Conservation (phyloP, 2,888 invertebrate species). For the Eupelmus urozonus region DNA sequence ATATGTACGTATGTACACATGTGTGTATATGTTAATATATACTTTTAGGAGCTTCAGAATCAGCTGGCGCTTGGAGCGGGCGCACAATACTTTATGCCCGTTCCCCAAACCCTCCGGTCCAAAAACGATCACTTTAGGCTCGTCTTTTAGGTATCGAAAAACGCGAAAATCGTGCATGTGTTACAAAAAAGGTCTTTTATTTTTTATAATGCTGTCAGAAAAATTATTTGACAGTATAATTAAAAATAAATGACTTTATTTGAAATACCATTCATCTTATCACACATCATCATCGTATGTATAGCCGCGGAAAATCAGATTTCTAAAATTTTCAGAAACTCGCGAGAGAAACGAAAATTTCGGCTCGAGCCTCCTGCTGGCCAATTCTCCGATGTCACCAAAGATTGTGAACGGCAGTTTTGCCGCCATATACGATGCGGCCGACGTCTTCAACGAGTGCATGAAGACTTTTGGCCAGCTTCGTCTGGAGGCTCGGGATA, state of each 20-base stretch:
- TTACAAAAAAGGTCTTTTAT: no score
- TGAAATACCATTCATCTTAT: slow-evolving; percentile 1
- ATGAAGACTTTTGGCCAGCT: slow-evolving; percentile 85
- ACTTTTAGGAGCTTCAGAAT: no score
- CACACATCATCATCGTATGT: background rate
- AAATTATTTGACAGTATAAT: no score
- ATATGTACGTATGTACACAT: no score
- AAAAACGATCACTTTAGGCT: no score
- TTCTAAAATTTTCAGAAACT: slow-evolving; percentile 81
- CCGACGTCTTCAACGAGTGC: slow-evolving; percentile 85
- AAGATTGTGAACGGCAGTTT: slow-evolving; percentile 97
- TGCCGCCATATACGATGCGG: slow-evolving; percentile 92
- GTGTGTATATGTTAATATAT: no score
- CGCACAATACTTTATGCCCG: background rate
- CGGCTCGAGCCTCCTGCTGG: slow-evolving; percentile 93
- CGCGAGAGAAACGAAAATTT: slow-evolving; percentile 91
- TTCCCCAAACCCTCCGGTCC: no score
- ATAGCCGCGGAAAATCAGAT: slow-evolving; percentile 18
- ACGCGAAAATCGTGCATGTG: no score
- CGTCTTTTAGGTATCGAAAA: no score
- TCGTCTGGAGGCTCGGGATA: slow-evolving; percentile 86
- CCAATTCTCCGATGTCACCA: slow-evolving; percentile 97
- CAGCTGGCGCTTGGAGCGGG: no score
- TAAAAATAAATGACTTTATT: background rate
- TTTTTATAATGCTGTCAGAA: no score